Evolutionary conservation across 1,140 invertebrate species (phyloP), one percentile per base, ranked within the genome.

Genomic region (Andrena cerasifolii): DNA sequence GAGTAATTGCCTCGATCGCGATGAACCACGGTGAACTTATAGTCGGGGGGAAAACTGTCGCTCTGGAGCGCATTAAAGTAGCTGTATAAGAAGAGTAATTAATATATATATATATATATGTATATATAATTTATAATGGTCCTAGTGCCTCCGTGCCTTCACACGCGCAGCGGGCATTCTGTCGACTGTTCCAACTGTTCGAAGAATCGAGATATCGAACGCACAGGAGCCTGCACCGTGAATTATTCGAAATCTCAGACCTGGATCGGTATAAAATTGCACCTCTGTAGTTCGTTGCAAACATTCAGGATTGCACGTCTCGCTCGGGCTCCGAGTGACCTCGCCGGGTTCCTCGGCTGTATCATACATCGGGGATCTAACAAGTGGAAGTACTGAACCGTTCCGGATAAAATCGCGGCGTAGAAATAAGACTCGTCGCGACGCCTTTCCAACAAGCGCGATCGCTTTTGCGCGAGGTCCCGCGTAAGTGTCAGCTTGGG

Each of bases 21-120:
- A 78, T 59, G 72, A 78, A 78, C 62, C 74, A 70, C 43, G 12
- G 63, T 40, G 53, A 61, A 43, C 21, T 28, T 14, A 21, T 47
- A 47, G 21, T 45, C n/a, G 28, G 33, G 62, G 28, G 33, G 62
- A 68, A 63, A 45, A 49, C 31, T 40, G 36, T 0, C 26, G 12
- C 28, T 51, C 14, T n/a, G 28, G n/a, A 21, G 33, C 21, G 40
- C 61, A 21, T 31, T 45, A 45, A 40, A n/a, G 24, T 31, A 72
- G 36, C n/a, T 31, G 53, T 28, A 4, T 53, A 59, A 74, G 16
- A 49, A 47, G 49, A 56, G 31, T n/a, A 61, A 76, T 40, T 40
- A 3, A 40, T 43, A 43, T 26, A 78, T 56, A 16, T 45, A 53
- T 82, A 47, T 26, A 78, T 56, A 16, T 45, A 53, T 82, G 40